Conservation (phyloP, 2,113 vertebrate species). For the Aegotheles bennettii region DNA sequence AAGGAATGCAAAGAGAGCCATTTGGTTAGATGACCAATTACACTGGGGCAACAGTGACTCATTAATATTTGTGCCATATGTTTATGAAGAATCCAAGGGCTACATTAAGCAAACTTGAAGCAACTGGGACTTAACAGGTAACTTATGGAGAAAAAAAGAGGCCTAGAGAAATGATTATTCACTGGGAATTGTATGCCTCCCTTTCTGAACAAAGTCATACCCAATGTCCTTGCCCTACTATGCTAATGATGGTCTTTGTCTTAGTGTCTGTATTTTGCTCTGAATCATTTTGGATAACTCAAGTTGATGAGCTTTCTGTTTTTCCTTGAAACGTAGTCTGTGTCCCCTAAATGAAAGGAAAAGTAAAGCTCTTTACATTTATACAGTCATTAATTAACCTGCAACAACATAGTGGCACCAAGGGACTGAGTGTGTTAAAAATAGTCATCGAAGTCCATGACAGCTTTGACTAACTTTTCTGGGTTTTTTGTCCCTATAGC, state of each 20-base stretch:
- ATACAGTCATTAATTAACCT: conserved; percentile 48
- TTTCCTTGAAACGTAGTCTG: not conserved
- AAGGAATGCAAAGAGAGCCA: conserved; percentile 55
- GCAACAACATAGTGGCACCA: conserved; percentile 1
- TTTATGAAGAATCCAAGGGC: conserved; percentile 54
- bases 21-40: conserved; percentile 67
- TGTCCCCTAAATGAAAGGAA: conserved; percentile 10
- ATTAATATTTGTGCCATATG: conserved; percentile 63
- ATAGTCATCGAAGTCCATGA: conserved; percentile 9
- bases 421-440: conserved; percentile 38
- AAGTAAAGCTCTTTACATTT: conserved; percentile 27
- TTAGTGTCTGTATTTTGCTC: not conserved
- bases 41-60: conserved; percentile 14
- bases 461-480: conserved; percentile 43
- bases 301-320: conserved; percentile 31
- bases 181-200: not conserved
- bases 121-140: conserved; percentile 50
- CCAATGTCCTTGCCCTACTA: not conserved
- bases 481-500: not conserved
- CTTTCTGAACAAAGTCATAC: not conserved
- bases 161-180: conserved; percentile 23
- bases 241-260: not conserved
- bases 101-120: conserved; percentile 42
- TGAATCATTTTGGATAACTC: conserved; percentile 6
- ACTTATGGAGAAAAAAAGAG: not conserved